These are phyloP conservation scores for Genyomyrus donnyi DNA, from an alignment of 2,113 vertebrate genomes.

Conservation along the genomic window DNA sequence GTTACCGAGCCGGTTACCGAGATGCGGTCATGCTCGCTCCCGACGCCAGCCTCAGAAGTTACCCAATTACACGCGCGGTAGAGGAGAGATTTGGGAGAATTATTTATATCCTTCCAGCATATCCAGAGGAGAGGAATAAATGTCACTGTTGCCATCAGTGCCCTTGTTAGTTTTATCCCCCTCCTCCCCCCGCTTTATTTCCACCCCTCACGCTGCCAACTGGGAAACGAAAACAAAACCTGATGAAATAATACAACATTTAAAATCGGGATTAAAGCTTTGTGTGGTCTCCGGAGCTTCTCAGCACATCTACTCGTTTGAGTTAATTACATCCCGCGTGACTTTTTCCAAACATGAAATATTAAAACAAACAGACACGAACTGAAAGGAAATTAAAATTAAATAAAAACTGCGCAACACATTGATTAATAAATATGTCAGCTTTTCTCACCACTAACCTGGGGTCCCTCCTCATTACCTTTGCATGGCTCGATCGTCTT, in stretches of 20 bases:
- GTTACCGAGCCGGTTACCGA: neutral
- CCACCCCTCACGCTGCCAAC: neutral
- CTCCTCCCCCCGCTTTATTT: neutral
- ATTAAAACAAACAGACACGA: conserved; percentile 22
- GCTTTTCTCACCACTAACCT: neutral
- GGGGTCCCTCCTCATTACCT: neutral
- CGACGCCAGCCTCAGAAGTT: neutral
- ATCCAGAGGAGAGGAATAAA: neutral
- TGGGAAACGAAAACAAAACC: neutral
- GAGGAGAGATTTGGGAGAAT: neutral
- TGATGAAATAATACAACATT: neutral
- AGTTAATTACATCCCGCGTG: conserved; percentile 38
- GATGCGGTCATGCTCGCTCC: neutral
- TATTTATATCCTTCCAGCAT: conserved; percentile 5
- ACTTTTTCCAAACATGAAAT: conserved; percentile 20
- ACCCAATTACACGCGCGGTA: neutral
- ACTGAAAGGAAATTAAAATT: neutral
- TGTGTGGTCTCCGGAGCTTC: neutral
- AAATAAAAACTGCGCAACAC: neutral
- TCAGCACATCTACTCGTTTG: conserved; percentile 24
- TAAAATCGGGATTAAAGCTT: conserved; percentile 3
- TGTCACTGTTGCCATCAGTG: neutral
- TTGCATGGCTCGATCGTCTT: neutral
- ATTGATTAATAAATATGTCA: conserved; percentile 1
- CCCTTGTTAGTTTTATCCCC: neutral